A percentile compares a stretch with the other conserved stretches of the same genome.
Conservation (phyloP, 2,797 vertebrate species). For the Aphelocoma californica region DNA sequence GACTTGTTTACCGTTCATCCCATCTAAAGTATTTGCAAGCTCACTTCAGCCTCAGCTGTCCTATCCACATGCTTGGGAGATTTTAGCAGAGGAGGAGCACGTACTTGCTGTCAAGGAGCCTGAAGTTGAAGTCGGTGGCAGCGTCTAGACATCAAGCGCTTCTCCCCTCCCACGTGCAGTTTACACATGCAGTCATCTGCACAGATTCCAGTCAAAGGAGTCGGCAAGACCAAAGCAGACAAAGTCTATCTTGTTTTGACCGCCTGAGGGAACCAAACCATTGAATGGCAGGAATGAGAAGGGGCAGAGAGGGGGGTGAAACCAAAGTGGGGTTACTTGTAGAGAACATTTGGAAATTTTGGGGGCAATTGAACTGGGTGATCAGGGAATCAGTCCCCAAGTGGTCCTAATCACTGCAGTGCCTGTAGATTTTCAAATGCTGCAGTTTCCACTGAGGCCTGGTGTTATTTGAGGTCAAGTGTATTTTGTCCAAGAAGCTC, state of each 20-base stretch:
- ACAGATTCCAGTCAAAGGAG: slow-evolving; percentile 33
- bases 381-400: background rate
- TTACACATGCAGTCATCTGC: slow-evolving; percentile 58
- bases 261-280: slow-evolving; percentile 55
- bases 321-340: background rate
- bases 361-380: background rate
- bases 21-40: background rate
- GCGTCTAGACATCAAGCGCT: slow-evolving; percentile 60
- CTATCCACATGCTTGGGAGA: background rate
- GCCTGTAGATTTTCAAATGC: background rate
- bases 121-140: slow-evolving; percentile 30
- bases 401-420: background rate
- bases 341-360: background rate
- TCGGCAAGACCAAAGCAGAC: slow-evolving; percentile 42
- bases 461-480: background rate
- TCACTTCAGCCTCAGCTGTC: background rate
- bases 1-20: background rate
- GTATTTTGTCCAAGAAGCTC: background rate
- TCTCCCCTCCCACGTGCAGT: slow-evolving; percentile 43
- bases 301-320: background rate
- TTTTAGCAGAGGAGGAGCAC: background rate
- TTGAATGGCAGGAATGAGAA: slow-evolving; percentile 28
- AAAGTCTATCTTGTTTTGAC: slow-evolving; percentile 46
- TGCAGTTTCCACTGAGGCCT: background rate
- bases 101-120: slow-evolving; percentile 15